Conservation (phyloP, 1,140 invertebrate species). For the Leptoteleia sp. region DNA sequence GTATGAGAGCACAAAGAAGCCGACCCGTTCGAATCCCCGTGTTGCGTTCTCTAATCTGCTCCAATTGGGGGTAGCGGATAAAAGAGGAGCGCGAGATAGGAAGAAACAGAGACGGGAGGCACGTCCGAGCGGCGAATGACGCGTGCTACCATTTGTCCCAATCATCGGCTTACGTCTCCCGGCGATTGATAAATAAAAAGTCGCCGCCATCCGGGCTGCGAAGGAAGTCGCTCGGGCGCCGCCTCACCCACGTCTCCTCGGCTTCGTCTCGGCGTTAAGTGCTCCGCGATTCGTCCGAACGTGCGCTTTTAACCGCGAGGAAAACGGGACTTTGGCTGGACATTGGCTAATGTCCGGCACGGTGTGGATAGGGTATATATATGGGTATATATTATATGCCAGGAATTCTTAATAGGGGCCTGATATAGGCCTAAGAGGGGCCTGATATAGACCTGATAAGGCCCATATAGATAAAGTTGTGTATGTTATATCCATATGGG, state of each 20-base stretch:
- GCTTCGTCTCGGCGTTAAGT: background rate
- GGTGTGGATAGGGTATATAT: too few relatives aligned
- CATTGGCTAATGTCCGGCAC: too few relatives aligned
- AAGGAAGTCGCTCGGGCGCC: conserved; percentile 67
- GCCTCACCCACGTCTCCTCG: conserved; percentile 44
- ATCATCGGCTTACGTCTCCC: conserved; percentile 74
- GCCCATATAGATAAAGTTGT: too few relatives aligned
- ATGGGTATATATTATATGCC: too few relatives aligned
- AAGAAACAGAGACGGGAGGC: conserved; percentile 52
- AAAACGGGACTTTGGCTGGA: too few relatives aligned
- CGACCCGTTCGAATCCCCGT: conserved; percentile 78
- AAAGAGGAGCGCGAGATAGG: conserved; percentile 68
- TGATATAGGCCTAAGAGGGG: too few relatives aligned
- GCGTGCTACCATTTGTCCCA: conserved; percentile 81
- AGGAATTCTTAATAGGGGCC: too few relatives aligned
- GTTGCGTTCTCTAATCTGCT: conserved; percentile 76
- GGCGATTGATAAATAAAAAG: conserved; percentile 78
- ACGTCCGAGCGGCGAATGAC: conserved; percentile 73
- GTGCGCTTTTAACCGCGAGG: too few relatives aligned
- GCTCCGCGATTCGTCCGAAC: too few relatives aligned
- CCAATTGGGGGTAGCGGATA: conserved; percentile 75
- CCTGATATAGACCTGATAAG: too few relatives aligned
- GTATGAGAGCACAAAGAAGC: conserved; percentile 75
- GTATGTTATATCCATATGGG: too few relatives aligned
- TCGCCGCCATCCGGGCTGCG: conserved; percentile 73